Conservation (phyloP, 2,113 vertebrate genomes). For the Colinus virginianus region DNA sequence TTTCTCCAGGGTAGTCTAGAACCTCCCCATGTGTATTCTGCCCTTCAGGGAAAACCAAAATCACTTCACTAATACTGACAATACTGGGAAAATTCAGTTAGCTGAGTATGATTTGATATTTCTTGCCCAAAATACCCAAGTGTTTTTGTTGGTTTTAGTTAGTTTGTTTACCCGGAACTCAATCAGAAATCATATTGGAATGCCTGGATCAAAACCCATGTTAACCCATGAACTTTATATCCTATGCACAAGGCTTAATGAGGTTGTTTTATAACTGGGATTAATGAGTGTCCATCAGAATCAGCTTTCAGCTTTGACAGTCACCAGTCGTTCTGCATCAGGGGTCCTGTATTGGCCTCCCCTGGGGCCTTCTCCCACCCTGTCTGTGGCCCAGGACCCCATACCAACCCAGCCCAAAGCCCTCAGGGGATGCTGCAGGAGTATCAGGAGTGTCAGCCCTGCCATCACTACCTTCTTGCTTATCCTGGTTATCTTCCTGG, state of each 20-base stretch:
- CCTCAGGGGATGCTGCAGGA: not conserved
- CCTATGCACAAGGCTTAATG: not conserved
- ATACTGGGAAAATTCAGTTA: not conserved
- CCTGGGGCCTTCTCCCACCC: not conserved
- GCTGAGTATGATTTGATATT: not conserved
- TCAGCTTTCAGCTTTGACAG: fast-evolving
- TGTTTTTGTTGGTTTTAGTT: not conserved
- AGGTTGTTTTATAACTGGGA: not conserved
- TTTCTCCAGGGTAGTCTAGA: not conserved
- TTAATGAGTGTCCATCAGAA: not conserved
- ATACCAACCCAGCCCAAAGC: not conserved
- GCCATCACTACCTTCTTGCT: not conserved
- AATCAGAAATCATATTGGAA: not conserved
- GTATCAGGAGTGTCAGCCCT: not conserved
- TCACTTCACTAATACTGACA: not conserved
- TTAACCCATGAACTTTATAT: not conserved
- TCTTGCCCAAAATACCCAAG: not conserved
- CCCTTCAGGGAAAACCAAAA: not conserved
- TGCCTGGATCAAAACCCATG: not conserved
- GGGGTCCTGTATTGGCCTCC: not conserved
- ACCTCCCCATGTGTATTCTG: not conserved
- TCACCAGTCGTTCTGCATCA: fast-evolving
- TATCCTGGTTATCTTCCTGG: not conserved
- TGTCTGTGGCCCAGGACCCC: not conserved
- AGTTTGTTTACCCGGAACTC: not conserved